These are phyloP conservation scores for Coptotermes formosanus DNA, from an alignment of 1,140 invertebrate genomes.

Conservation along the genomic window DNA sequence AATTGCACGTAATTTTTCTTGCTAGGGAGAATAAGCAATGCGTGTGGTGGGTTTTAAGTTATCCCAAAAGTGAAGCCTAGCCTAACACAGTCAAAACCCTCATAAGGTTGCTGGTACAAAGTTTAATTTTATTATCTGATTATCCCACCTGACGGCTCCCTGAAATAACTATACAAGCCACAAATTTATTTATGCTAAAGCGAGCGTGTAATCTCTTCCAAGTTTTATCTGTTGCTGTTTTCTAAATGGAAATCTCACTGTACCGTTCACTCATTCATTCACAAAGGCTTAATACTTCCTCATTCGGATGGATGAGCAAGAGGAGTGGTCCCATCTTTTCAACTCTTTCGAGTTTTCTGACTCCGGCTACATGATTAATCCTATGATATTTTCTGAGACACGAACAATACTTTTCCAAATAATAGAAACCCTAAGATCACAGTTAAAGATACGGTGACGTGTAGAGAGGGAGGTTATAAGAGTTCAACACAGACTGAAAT, in stretches of 20 bases:
- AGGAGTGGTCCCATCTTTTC: background rate
- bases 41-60: no score
- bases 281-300: background rate
- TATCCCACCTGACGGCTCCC: background rate
- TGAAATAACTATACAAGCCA: background rate
- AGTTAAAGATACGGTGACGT: slow-evolving; percentile 3
- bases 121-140: background rate
- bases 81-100: no score
- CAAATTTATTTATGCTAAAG: no score
- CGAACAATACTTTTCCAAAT: background rate
- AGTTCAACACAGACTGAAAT: background rate
- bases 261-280: background rate
- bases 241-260: background rate
- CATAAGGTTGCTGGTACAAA: background rate
- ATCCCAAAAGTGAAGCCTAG: no score
- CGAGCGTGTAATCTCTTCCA: background rate
- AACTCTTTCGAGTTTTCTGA: background rate
- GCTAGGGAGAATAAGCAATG: no score
- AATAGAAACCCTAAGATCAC: background rate
- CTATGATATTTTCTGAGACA: background rate
- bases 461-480: slow-evolving; percentile 2
- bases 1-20: no score
- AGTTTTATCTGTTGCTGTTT: background rate
- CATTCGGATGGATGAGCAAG: background rate
- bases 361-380: background rate